Evolutionary conservation across 2,888 invertebrate species (phyloP), one percentile per base, ranked within the genome.

Genomic region (Idaea dimidiata): DNA sequence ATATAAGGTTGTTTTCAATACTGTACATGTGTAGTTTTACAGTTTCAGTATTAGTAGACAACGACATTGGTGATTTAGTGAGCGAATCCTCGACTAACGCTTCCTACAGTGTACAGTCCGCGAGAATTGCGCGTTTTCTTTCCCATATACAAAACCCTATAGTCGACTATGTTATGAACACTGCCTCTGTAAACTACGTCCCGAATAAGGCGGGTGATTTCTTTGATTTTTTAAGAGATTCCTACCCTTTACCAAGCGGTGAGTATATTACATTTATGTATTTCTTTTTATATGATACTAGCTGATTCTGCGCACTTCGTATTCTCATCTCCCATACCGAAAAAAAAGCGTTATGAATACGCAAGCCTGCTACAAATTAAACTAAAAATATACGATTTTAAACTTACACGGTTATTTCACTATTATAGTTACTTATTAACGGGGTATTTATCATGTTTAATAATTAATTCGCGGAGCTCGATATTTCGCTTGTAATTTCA

Each of bases 161-260:
- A 31, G 70, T 87, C 6, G 79, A 87, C 24, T 70, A 80, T 16
- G 67, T 89, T 54, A 58, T 83, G 55, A 69, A 83, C 63, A 77
- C 78, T 0, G 77, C 79, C 1, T 78, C 81, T 0, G 66, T 66
- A 3, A 69, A 74, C 24, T 79, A 81, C 43, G 67, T 65, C 6
- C 71, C 78, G 1, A 72, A 77, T 43, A 66, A 74, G 16, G 57
- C 70, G 7, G 73, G 70, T 8, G 84, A 87, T 61, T 67, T 83
- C 16, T 89, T 89, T 67, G 82, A 82, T 62, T 84, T 88, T 60
- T 66, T 90, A 14, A 75, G 84, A 66, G 90, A 91, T 66, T 75
- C 81, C 0, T 89, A 83, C 63, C 81, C 84, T 33, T 73, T 89
- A 58, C 89, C 89, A 10, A 78, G 70, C 68, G 88, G 89, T 89